These are phyloP conservation scores for Drosophila parthenogenetica DNA, from an alignment of 2,888 invertebrate genomes.

Conservation along the genomic window DNA sequence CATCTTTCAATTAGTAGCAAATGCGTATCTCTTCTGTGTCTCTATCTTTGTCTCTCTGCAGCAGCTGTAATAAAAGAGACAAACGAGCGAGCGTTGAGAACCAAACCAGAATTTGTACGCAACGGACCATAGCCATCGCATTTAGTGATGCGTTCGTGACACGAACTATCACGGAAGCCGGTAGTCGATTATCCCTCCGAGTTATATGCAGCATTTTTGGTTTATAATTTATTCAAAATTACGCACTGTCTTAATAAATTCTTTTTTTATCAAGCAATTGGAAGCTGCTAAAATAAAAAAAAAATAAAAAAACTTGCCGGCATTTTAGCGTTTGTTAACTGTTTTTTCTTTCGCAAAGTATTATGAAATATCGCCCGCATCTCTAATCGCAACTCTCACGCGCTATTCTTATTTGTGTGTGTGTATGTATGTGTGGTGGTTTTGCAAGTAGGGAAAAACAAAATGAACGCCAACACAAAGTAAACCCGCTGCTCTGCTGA, in stretches of 20 bases:
- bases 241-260: neutral
- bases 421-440: slow-evolving; percentile 58
- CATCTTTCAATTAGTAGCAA: slow-evolving; percentile 74
- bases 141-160: slow-evolving; percentile 49
- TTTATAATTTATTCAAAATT: too few relatives aligned
- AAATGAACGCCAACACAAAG: slow-evolving; percentile 78
- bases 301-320: too few relatives aligned
- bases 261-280: neutral
- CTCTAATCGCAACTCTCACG: slow-evolving; percentile 51
- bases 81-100: slow-evolving; percentile 45
- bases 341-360: slow-evolving; percentile 2
- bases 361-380: slow-evolving; percentile 29
- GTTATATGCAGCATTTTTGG: neutral
- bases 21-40: slow-evolving; percentile 27
- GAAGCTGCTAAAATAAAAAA: neutral
- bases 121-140: slow-evolving; percentile 56
- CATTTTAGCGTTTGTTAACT: neutral
- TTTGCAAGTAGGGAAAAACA: slow-evolving; percentile 80
- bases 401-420: slow-evolving; percentile 22
- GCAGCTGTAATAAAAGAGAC: slow-evolving; percentile 55
- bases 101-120: slow-evolving; percentile 63
- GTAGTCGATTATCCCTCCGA: neutral
- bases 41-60: slow-evolving; percentile 46
- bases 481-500: slow-evolving; percentile 54
- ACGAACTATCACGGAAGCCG: neutral